These are phyloP conservation scores for Orthosia gothica DNA, from an alignment of 2,888 invertebrate species.

Conservation along the genomic window DNA sequence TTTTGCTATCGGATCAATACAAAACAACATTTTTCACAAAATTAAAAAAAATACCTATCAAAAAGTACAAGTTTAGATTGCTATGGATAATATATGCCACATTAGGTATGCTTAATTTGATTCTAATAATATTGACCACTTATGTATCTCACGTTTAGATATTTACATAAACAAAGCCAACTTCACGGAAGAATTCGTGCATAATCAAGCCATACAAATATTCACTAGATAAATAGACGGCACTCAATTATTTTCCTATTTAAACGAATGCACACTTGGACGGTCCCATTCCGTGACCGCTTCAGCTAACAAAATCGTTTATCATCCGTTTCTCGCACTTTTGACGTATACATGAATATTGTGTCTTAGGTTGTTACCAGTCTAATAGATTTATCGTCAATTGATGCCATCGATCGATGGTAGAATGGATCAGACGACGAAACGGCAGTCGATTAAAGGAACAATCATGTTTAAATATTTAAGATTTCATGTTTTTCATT, in stretches of 20 bases:
- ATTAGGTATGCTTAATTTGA: conserved; percentile 4
- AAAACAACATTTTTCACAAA: neutral
- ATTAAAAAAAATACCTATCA: neutral
- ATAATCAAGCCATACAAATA: neutral
- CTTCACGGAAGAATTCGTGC: neutral
- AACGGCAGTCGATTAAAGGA: too few relatives aligned
- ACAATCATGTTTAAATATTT: too few relatives aligned
- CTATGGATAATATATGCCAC: neutral
- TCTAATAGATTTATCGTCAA: too few relatives aligned
- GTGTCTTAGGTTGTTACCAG: too few relatives aligned
- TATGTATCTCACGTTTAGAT: neutral
- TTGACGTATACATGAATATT: conserved; percentile 14
- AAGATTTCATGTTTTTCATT: too few relatives aligned
- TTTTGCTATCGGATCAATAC: too few relatives aligned
- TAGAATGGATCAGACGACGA: too few relatives aligned
- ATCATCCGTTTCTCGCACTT: conserved; percentile 26
- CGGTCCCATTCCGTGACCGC: conserved; percentile 12
- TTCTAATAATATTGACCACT: neutral
- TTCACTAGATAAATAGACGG: neutral
- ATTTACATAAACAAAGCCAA: neutral
- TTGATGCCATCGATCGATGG: too few relatives aligned
- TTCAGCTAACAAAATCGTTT: conserved; percentile 12
- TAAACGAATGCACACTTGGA: conserved; percentile 23
- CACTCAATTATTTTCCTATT: conserved; percentile 1
- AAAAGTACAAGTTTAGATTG: neutral